These are phyloP conservation scores for Heliangelus exortis DNA, from an alignment of 2,797 vertebrate genomes.

Conservation along the genomic window DNA sequence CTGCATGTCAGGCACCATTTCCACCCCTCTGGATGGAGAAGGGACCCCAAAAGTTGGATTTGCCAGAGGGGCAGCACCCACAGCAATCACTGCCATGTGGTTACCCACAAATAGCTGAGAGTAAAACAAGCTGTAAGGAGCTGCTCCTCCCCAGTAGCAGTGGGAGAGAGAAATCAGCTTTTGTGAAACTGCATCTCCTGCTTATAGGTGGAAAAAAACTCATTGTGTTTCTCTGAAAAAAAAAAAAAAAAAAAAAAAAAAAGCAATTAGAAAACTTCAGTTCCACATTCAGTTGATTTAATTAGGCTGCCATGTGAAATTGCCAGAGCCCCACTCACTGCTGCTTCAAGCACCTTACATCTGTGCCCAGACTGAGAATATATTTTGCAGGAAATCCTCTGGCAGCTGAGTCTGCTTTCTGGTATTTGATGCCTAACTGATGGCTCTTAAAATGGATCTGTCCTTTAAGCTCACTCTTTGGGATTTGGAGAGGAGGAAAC, in stretches of 20 bases:
- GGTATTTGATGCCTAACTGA: not conserved
- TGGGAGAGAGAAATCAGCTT: not conserved
- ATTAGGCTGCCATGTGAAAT: slow-evolving; percentile 1
- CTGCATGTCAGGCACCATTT: not conserved
- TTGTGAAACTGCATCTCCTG: not conserved
- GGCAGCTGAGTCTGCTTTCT: slow-evolving; percentile 12
- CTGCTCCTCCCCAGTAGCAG: not conserved
- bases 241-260: not conserved
- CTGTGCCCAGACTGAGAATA: not conserved
- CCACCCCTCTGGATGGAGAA: not conserved
- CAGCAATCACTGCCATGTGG: not conserved
- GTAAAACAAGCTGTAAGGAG: not conserved
- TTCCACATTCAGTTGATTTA: not conserved
- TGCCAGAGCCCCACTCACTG: not conserved
- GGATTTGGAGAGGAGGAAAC: not conserved
- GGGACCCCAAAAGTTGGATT: not conserved
- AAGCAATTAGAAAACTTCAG: not conserved
- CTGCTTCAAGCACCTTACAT: not conserved
- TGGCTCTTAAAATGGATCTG: not conserved
- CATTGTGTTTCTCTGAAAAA: not conserved
- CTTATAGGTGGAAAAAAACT: not conserved
- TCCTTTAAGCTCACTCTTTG: not conserved
- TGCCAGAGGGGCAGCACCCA: not conserved
- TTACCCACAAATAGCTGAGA: not conserved
- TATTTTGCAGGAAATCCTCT: slow-evolving; percentile 2